These are phyloP conservation scores for Diadromus collaris DNA, from an alignment of 2,888 invertebrate genomes.

Conservation along the genomic window DNA sequence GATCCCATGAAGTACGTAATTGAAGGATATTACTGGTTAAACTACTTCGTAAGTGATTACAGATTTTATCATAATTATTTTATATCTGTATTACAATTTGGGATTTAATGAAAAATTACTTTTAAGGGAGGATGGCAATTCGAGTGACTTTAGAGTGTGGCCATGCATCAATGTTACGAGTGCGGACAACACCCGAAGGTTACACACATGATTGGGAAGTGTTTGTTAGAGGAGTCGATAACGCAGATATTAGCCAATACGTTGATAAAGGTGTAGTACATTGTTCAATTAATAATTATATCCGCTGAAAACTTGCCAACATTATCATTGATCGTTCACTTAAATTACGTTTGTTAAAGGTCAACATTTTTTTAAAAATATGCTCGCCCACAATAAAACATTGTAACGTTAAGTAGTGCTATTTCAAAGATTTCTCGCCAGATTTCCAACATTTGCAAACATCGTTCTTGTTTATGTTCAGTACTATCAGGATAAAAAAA, in stretches of 20 bases:
- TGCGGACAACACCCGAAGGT: constrained; percentile 92
- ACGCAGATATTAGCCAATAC: constrained; percentile 93
- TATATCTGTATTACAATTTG: neutral
- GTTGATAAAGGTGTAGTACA: constrained; percentile 86
- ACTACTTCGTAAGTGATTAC: constrained; percentile 54
- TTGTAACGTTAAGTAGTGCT: neutral
- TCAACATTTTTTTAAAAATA: neutral
- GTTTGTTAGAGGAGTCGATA: constrained; percentile 94
- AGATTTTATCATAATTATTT: constrained; percentile 9
- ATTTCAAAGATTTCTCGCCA: neutral
- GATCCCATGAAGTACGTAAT: constrained; percentile 54
- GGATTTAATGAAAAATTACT: constrained; percentile 38
- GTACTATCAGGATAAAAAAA: neutral
- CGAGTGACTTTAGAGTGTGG: constrained; percentile 95
- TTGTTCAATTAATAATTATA: constrained; percentile 16
- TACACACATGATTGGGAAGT: constrained; percentile 99
- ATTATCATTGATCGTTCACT: too few species aligned
- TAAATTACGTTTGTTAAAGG: neutral
- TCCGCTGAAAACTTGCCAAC: neutral
- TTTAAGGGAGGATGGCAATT: constrained; percentile 83
- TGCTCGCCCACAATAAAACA: neutral
- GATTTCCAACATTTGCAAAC: neutral
- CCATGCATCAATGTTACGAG: constrained; percentile 91
- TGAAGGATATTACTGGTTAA: constrained; percentile 50
- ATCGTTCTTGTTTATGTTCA: neutral